A percentile compares a stretch with the other conserved stretches of the same genome.
phyloP scores from a whole-genome alignment of 2,797 vertebrate genomes.

The Crax fasciolata region DNA sequence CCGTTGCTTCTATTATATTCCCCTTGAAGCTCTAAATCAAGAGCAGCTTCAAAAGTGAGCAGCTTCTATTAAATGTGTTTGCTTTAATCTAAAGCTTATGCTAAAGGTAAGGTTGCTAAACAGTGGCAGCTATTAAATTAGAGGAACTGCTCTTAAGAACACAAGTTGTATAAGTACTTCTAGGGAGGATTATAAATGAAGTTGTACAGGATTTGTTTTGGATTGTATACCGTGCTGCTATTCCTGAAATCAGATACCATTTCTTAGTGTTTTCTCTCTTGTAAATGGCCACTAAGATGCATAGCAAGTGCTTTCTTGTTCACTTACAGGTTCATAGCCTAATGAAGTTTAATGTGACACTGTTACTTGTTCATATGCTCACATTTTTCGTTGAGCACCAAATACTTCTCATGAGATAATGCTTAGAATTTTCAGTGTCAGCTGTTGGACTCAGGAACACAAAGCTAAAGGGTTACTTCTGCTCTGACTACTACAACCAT shows the following conservation, averaged over 20 bases:
- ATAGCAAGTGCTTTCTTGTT: neutral
- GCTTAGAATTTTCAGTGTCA: neutral
- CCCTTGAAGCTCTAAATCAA: slow-evolving; percentile 64
- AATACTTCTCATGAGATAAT: neutral
- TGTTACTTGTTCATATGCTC: neutral
- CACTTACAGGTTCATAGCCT: neutral
- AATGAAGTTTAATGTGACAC: neutral
- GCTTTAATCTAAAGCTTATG: slow-evolving; percentile 52
- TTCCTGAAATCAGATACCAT: neutral
- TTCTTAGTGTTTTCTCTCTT: neutral
- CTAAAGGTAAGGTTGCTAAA: slow-evolving; percentile 60
- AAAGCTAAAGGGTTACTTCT: neutral
- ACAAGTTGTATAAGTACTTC: neutral
- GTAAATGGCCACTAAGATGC: neutral
- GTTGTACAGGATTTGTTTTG: neutral
- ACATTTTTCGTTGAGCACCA: neutral
- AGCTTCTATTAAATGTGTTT: slow-evolving; percentile 62
- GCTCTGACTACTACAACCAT: neutral
- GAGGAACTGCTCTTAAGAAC: slow-evolving; percentile 7
- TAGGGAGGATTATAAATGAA: slow-evolving; percentile 15
- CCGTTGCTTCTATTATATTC: slow-evolving; percentile 59
- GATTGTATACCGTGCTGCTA: neutral
- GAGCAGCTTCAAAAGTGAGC: slow-evolving; percentile 9
- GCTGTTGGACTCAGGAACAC: neutral
- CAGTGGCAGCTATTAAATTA: slow-evolving; percentile 43